Conservation (phyloP, 2,113 vertebrate species). For the Cariama cristata region DNA sequence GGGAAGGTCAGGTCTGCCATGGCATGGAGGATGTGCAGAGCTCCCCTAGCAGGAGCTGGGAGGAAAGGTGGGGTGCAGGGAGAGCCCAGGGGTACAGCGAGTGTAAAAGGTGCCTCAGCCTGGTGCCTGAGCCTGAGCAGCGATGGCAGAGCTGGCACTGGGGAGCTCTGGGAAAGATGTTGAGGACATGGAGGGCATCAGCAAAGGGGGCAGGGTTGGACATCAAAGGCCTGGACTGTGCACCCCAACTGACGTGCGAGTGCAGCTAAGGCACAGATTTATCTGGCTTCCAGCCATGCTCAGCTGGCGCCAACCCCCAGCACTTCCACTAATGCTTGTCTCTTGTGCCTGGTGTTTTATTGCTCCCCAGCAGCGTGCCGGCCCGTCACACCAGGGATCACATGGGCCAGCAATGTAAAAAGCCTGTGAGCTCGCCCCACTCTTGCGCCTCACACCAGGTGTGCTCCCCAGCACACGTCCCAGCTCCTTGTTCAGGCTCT, state of each 20-base stretch:
- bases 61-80: neutral
- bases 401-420: neutral
- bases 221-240: neutral
- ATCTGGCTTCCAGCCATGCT: neutral
- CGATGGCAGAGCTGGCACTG: neutral
- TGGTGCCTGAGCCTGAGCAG: neutral
- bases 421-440: neutral
- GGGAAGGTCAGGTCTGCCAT: neutral
- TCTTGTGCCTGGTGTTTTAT: neutral
- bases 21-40: neutral
- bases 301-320: neutral
- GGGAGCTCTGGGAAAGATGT: neutral
- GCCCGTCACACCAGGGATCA: neutral
- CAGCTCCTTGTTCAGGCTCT: neutral
- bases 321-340: neutral
- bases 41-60: neutral
- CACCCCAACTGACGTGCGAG: neutral
- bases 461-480: neutral
- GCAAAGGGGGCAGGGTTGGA: neutral
- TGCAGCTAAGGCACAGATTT: neutral
- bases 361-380: neutral
- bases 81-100: fast-evolving
- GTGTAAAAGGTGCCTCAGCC: neutral
- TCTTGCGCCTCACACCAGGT: neutral
- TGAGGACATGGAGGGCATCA: neutral